Conservation (phyloP, 2,113 vertebrate genomes). For the Vulpes ferrilata region DNA sequence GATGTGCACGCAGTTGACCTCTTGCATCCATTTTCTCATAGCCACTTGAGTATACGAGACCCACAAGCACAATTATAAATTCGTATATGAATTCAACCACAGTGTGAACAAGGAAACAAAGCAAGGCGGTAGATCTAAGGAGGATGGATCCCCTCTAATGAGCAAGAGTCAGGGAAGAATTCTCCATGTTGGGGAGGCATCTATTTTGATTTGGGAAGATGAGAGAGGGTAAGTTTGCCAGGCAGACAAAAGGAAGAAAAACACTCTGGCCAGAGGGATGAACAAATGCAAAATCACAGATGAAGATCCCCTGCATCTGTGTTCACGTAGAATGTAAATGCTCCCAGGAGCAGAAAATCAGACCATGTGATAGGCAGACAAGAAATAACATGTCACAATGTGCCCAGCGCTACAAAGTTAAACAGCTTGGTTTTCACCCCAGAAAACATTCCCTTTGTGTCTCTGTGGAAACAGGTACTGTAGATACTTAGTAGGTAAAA, state of each 20-base stretch:
- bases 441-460: neutral
- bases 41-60: neutral
- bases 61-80: neutral
- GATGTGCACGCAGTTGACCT: neutral
- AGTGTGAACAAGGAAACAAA: neutral
- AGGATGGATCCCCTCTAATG: neutral
- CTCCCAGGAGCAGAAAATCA: neutral
- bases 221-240: neutral
- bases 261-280: neutral
- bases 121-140: fast-evolving
- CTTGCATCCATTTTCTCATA: neutral
- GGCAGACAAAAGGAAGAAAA: neutral
- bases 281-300: neutral
- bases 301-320: neutral
- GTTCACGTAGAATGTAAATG: neutral
- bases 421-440: neutral
- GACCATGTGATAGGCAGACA: neutral
- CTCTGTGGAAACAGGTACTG: neutral
- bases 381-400: neutral
- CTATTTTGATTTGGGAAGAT: neutral
- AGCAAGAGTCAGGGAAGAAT: neutral
- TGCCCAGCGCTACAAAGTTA: neutral
- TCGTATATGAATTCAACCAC: neutral
- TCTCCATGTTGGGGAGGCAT: neutral
- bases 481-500: neutral